Conservation (phyloP, 2,888 invertebrate species). For the Coenonympha glycerion region DNA sequence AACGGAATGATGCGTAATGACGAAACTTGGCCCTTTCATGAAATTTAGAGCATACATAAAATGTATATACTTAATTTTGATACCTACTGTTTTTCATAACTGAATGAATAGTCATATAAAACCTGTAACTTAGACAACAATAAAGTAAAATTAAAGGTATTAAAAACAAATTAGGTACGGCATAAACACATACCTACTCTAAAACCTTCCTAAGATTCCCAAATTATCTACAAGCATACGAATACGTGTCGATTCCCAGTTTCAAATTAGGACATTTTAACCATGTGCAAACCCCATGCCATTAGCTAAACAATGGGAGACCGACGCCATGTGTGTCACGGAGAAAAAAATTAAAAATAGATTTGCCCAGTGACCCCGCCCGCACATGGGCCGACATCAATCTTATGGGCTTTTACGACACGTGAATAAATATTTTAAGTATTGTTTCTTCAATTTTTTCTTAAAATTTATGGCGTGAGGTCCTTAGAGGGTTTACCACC, state of each 20-base stretch:
- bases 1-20: too few relatives aligned
- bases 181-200: too few relatives aligned
- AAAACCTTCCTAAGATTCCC: too few relatives aligned
- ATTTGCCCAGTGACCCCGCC: constrained; percentile 39
- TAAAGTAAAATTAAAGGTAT: too few relatives aligned
- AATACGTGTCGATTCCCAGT: neutral
- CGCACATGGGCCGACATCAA: constrained; percentile 40
- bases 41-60: too few relatives aligned
- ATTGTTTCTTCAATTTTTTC: constrained; percentile 21
- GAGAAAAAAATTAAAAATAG: constrained; percentile 39
- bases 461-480: constrained; percentile 7
- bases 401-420: constrained; percentile 36
- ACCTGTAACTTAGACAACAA: too few relatives aligned
- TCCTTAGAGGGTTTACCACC: constrained; percentile 18
- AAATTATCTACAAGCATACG: too few relatives aligned
- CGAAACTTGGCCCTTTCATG: too few relatives aligned
- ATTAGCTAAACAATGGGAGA: constrained; percentile 31
- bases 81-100: too few relatives aligned
- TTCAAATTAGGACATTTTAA: constrained; percentile 18
- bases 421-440: constrained; percentile 44
- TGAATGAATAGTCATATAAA: too few relatives aligned
- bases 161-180: too few relatives aligned
- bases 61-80: too few relatives aligned
- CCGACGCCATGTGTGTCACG: constrained; percentile 46
- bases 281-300: constrained; percentile 31